These are phyloP conservation scores for Psix sp. DNA, from an alignment of 1,140 invertebrate species.

Conservation along the genomic window DNA sequence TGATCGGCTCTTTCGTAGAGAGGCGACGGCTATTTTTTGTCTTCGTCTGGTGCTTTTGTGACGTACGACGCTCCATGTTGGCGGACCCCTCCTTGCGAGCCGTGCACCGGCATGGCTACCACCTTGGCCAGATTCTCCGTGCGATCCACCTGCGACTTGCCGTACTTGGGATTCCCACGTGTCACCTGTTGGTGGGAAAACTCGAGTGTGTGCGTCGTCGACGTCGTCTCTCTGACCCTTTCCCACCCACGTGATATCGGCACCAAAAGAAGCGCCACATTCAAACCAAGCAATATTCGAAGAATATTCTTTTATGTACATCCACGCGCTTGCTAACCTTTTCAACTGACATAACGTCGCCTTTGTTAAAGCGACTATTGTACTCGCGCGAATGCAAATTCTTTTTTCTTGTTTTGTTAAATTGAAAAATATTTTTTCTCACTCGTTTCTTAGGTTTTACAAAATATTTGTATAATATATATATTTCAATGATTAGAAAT, in stretches of 20 bases:
- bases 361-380: no score
- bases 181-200: slow-evolving; percentile 76
- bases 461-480: no score
- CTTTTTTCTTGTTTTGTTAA: no score
- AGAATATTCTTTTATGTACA: slow-evolving; percentile 40
- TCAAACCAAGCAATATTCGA: slow-evolving; percentile 36
- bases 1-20: slow-evolving; percentile 24
- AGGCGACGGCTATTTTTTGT: slow-evolving; percentile 15
- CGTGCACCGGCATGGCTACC: slow-evolving; percentile 34
- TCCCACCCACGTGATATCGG: slow-evolving; percentile 48
- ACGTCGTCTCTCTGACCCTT: slow-evolving; percentile 53
- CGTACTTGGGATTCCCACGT: slow-evolving; percentile 73
- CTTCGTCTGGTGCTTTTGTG: slow-evolving; percentile 5
- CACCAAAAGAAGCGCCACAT: slow-evolving; percentile 53
- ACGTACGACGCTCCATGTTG: no score
- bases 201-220: slow-evolving; percentile 57
- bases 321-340: slow-evolving; percentile 30
- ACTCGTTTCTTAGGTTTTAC: no score
- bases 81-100: slow-evolving; percentile 14
- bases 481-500: no score
- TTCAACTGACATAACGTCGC: slow-evolving; percentile 33
- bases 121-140: slow-evolving; percentile 43
- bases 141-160: slow-evolving; percentile 71
- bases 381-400: not conserved
- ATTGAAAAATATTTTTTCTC: no score